These are phyloP conservation scores for Arenaria interpres DNA, from an alignment of 2,113 vertebrate genomes.

Conservation along the genomic window DNA sequence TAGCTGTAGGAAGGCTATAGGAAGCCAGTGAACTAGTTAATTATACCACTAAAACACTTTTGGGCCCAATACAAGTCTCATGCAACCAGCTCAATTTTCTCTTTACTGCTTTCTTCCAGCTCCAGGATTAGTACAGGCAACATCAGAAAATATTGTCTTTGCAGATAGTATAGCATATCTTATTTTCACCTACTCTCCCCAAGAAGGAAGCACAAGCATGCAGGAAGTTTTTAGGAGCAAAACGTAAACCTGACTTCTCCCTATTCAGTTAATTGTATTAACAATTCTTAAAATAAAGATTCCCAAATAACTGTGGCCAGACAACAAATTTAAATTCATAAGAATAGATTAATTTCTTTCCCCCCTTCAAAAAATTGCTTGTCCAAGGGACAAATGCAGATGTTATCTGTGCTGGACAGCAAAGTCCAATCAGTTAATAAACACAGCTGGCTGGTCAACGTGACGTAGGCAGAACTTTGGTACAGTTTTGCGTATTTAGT, in stretches of 20 bases:
- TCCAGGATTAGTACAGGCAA: background rate
- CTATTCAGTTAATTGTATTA: background rate
- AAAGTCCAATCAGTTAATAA: background rate
- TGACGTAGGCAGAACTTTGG: fast-evolving
- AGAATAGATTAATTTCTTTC: background rate
- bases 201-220: background rate
- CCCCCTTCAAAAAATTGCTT: too few species aligned
- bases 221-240: background rate
- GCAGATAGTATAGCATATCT: background rate
- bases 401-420: background rate
- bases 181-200: background rate
- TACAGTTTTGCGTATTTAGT: background rate
- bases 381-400: background rate
- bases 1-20: background rate
- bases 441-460: background rate
- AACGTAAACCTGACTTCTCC: background rate
- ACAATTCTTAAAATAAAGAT: background rate
- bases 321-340: background rate
- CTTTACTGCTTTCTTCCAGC: background rate
- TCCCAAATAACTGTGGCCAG: background rate
- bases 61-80: background rate
- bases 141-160: fast-evolving
- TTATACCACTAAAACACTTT: background rate
- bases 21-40: background rate
- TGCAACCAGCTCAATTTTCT: background rate